These are phyloP conservation scores for Grallaria varia DNA, from an alignment of 2,113 vertebrate species.

Conservation along the genomic window DNA sequence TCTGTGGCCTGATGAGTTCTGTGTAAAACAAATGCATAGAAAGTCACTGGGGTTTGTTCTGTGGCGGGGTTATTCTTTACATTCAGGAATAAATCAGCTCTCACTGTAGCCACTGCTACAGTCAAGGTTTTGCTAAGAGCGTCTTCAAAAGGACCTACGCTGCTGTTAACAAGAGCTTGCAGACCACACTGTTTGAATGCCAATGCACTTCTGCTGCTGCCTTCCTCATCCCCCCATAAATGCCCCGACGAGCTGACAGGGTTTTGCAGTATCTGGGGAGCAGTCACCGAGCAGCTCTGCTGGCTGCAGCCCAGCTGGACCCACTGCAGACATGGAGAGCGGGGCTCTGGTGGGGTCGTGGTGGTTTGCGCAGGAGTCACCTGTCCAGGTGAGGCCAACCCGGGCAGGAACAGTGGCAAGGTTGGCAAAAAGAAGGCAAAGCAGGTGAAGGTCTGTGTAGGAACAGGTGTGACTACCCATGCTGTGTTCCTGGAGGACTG, in stretches of 20 bases:
- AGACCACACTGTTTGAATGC: background rate
- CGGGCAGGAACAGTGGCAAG: background rate
- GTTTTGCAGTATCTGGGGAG: background rate
- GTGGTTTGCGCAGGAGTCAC: background rate
- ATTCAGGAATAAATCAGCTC: background rate
- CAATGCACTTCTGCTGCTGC: background rate
- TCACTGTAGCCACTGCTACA: background rate
- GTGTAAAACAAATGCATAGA: background rate
- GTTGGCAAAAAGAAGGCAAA: background rate
- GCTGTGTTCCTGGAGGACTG: background rate
- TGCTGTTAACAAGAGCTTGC: background rate
- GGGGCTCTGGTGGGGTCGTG: accelerated
- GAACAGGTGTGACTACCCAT: background rate
- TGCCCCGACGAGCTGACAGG: accelerated
- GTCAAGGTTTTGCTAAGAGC: background rate
- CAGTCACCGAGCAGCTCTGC: accelerated
- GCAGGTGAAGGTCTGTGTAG: background rate
- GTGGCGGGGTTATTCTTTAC: background rate
- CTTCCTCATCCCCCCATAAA: background rate
- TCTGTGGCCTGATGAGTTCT: background rate
- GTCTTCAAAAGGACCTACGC: background rate
- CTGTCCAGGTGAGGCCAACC: background rate
- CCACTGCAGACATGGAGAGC: accelerated
- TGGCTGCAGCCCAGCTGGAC: background rate
- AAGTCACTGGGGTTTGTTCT: background rate